Evolutionary conservation across 2,888 invertebrate genomes (phyloP).

Genomic region (Meandrusa payeni): DNA sequence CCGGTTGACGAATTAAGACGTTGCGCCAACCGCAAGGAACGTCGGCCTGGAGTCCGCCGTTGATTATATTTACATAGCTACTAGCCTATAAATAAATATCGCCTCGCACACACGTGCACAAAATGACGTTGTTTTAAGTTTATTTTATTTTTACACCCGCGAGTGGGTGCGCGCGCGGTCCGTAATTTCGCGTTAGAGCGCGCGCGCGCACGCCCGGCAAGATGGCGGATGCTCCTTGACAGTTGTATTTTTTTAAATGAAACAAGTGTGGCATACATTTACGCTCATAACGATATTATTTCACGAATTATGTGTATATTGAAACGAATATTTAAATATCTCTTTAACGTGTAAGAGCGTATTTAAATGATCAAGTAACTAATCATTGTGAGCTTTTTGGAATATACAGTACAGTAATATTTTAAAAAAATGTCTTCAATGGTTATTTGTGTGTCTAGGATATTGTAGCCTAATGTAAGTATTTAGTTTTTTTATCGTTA

Average conservation of each 20-base stretch:
- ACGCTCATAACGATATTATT: neutral
- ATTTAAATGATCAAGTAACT: no score
- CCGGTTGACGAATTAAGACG: slow-evolving; percentile 65
- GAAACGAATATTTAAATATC: neutral
- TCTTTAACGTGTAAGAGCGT: neutral
- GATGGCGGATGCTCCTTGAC: slow-evolving; percentile 63
- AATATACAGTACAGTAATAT: neutral
- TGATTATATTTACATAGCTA: slow-evolving; percentile 77
- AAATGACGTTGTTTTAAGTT: slow-evolving; percentile 78
- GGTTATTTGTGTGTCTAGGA: slow-evolving; percentile 7
- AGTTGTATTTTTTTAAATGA: slow-evolving; percentile 45
- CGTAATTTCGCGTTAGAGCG: slow-evolving; percentile 79
- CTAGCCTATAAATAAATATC: slow-evolving; percentile 80
- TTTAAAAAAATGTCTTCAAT: slow-evolving; percentile 1
- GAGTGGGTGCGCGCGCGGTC: slow-evolving; percentile 63
- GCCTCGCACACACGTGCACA: slow-evolving; percentile 76
- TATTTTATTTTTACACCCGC: slow-evolving; percentile 79
- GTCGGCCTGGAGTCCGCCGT: slow-evolving; percentile 56
- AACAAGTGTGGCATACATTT: slow-evolving; percentile 11
- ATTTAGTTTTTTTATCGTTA: no score
- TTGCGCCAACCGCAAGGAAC: slow-evolving; percentile 73
- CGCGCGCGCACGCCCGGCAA: slow-evolving; percentile 75
- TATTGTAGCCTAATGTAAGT: slow-evolving; percentile 19
- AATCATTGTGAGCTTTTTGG: neutral
- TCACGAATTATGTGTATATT: slow-evolving; percentile 10